A percentile compares a stretch with the other conserved stretches of the same genome.
Conservation (phyloP, 1,140 invertebrate species). For the Drosophila takahashii region DNA sequence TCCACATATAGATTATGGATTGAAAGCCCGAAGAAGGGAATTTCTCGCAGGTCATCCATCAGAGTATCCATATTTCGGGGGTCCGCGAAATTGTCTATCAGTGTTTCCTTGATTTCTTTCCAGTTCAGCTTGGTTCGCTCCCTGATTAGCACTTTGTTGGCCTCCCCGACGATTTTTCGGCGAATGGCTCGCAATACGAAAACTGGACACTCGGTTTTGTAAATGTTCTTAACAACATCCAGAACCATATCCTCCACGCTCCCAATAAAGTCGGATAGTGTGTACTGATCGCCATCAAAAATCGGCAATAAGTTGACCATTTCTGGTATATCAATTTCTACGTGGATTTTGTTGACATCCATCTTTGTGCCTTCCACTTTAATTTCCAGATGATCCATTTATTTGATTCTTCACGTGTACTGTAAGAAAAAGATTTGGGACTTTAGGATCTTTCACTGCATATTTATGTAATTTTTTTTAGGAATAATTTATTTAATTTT, state of each 20-base stretch:
- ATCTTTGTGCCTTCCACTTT: neutral
- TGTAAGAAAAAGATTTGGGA: too few species aligned
- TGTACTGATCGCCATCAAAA: neutral
- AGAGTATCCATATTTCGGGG: neutral
- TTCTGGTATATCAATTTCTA: neutral
- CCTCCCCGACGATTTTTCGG: neutral
- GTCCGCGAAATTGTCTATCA: neutral
- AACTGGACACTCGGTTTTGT: neutral
- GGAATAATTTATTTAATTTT: neutral
- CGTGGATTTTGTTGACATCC: neutral
- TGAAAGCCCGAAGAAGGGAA: neutral
- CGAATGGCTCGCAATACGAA: slow-evolving; percentile 2
- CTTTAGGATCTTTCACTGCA: too few species aligned
- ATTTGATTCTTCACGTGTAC: too few species aligned
- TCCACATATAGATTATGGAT: neutral
- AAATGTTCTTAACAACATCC: neutral
- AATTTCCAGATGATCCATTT: neutral
- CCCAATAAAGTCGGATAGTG: neutral
- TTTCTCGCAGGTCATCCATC: neutral
- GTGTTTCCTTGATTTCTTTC: neutral
- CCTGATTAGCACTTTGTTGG: neutral
- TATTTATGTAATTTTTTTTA: too few species aligned
- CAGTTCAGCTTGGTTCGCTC: neutral
- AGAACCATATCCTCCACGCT: neutral
- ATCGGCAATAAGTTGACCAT: neutral